Evolutionary conservation across 1,140 invertebrate species (phyloP).

Genomic region (Theocolax elegans): DNA sequence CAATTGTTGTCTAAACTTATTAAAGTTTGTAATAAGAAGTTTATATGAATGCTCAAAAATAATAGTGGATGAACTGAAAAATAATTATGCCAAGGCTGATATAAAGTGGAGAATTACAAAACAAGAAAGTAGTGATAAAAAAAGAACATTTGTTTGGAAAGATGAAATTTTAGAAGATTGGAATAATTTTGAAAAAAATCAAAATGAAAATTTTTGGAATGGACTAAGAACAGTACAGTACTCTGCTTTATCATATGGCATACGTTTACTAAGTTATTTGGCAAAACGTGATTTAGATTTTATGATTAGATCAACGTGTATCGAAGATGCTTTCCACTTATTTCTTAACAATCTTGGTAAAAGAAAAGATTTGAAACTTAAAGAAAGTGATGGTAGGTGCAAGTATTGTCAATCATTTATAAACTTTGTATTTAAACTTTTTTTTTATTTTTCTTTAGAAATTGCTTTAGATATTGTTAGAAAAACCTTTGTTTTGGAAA

Average conservation of each 20-base stretch:
- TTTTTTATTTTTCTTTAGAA: slow-evolving; percentile 21
- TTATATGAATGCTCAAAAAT: slow-evolving; percentile 54
- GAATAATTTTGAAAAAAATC: slow-evolving; percentile 26
- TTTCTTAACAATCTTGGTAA: slow-evolving; percentile 53
- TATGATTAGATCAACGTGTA: slow-evolving; percentile 51
- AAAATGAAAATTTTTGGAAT: slow-evolving; percentile 49
- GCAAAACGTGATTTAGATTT: slow-evolving; percentile 56
- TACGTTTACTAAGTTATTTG: slow-evolving; percentile 57
- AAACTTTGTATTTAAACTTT: background rate
- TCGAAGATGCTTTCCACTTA: slow-evolving; percentile 55
- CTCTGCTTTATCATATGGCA: slow-evolving; percentile 53
- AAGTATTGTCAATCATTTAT: background rate
- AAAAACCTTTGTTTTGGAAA: slow-evolving; percentile 38
- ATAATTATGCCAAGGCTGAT: slow-evolving; percentile 20
- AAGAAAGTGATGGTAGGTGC: slow-evolving; percentile 59
- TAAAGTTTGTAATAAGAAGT: slow-evolving; percentile 54
- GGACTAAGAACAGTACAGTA: slow-evolving; percentile 50
- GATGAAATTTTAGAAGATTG: slow-evolving; percentile 36
- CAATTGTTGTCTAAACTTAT: slow-evolving; percentile 55
- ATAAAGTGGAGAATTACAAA: slow-evolving; percentile 9
- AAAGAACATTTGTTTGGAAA: slow-evolving; percentile 14
- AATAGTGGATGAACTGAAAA: slow-evolving; percentile 45
- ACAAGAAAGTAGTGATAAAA: slow-evolving; percentile 1
- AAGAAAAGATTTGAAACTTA: slow-evolving; percentile 51
- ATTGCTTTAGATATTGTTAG: slow-evolving; percentile 38